Base-by-base conservation (phyloP, 2,888 invertebrate genomes). In the Helleia helle region DNA sequence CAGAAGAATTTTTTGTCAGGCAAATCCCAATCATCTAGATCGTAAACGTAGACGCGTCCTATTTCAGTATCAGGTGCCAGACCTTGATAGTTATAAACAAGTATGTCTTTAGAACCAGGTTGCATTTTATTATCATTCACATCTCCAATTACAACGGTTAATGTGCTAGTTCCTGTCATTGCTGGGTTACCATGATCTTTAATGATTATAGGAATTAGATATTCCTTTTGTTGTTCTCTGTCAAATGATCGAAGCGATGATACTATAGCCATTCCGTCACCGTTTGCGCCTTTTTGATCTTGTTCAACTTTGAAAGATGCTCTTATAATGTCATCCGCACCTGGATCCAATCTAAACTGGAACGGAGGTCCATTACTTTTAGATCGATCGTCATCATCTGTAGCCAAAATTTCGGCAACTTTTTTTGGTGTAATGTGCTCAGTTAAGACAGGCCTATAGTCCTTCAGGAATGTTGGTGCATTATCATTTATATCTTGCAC, bases 61-160 rank as follows among this genome's bases (percentile, higher is more conserved):
- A 99, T 93, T 71, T 93, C 94, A 0, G 96, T 94, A 56, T 94
- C 95, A 15, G 93, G 94, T 41, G 95, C 92, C 73, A 93, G 93
- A 8, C 95, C 94, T 88, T 94, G 89, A 58, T 99, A 99, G 76
- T 97, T 98, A 77, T 99, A 99, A 1, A 98, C 96, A 65, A 97
- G 94, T 60, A 99, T 96, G 52, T 97, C 94, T 86, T 99, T 99
- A 3, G 94, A 93, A 1, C 99, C 99, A 0, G 98, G 96, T 65
- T 95, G 95, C 96, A 99, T 99, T 81, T 96, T 95, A 75, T 99
- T 98, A 71, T 99, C 99, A 72, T 99, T 99, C 13, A 95, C 93
- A 75, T 99, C 99, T 13, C 98, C 98, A 57, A 99, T 98, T 37
- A 97, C 95, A 15, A 99, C 95, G 0, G 97, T 97, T 25, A 99